Evolutionary conservation across 2,888 invertebrate species (phyloP), one percentile per base, ranked within the genome.

Genomic region (Apeira syringaria): DNA sequence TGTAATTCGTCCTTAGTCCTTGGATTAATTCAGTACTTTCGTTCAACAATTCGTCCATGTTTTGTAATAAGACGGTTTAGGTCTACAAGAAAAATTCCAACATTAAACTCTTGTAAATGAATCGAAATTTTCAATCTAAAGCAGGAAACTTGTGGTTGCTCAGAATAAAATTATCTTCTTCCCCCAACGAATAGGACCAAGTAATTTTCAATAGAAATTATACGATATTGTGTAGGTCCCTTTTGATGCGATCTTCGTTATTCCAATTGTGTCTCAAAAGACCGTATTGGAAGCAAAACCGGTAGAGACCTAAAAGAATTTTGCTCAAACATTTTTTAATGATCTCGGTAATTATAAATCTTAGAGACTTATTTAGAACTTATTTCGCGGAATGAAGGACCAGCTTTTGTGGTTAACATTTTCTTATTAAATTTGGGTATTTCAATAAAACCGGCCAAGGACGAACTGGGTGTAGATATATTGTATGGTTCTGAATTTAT

Each of bases 191-290:
- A 42, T 42, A 30, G 29, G 11, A 27, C 15, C 32, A 7, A 36
- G 42, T 51, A 47, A 51, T 55, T 47, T 55, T 55, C 55, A 48
- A 55, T 52, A 44, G 44, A 35, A 34, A 46, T 47, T 47, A 54
- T 50, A 27, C 37, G 32, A 41, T 41, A 49, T 49, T 49, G 47
- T 45, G 40, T 27, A 38, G 35, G 25, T 29, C 25, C 29, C 25
- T 39, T 29, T 31, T n/a, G 25, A 33, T 30, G 24, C n/a, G 22
- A 27, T 45, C 44, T 45, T 45, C 45, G 47, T 50, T 43, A 47
- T 31, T 34, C 30, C 39, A 17, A 47, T 53, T 53, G 47, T 53
- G 34, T 36, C 36, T 40, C 27, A 31, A 35, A 37, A 27, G 8
- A 44, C 18, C 38, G 44, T 33, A 17, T 28, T 34, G 9, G 9